phyloP scores from a whole-genome alignment of 2,888 invertebrate genomes.

The Nesidiocoris tenuis region DNA sequence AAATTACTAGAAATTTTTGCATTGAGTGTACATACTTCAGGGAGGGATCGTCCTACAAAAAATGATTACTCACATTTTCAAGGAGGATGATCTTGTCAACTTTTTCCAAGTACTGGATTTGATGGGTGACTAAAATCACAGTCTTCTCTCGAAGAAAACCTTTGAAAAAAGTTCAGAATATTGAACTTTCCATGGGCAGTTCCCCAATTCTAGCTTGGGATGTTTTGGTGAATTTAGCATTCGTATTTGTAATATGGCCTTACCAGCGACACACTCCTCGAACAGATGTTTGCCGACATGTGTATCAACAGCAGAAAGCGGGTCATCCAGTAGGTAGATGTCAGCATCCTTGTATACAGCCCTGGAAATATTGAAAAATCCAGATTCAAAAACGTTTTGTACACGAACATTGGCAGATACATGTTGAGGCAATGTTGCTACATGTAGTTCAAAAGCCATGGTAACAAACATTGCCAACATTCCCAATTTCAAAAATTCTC shows the following conservation, averaged over 20 bases:
- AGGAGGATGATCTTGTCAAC: constrained; percentile 62
- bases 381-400: background rate
- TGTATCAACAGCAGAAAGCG: constrained; percentile 75
- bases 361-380: constrained; percentile 54
- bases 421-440: too few species aligned
- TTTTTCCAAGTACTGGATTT: constrained; percentile 72
- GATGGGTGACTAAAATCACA: constrained; percentile 78
- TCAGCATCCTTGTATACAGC: constrained; percentile 75
- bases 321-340: constrained; percentile 77
- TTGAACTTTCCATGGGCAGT: background rate
- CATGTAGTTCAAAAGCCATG: too few species aligned
- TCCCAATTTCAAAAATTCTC: too few species aligned
- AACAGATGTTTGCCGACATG: constrained; percentile 75
- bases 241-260: too few species aligned
- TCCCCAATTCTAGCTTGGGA: too few species aligned
- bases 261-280: constrained; percentile 65
- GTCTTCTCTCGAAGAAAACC: constrained; percentile 66
- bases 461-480: too few species aligned
- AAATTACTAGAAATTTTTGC: background rate
- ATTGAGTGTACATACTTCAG: background rate
- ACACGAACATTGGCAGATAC: background rate
- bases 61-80: constrained; percentile 54
- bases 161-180: constrained; percentile 58
- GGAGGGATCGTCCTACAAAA: background rate
- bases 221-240: too few species aligned